Conservation (phyloP, 1,140 invertebrate species). For the Eueides isabella region DNA sequence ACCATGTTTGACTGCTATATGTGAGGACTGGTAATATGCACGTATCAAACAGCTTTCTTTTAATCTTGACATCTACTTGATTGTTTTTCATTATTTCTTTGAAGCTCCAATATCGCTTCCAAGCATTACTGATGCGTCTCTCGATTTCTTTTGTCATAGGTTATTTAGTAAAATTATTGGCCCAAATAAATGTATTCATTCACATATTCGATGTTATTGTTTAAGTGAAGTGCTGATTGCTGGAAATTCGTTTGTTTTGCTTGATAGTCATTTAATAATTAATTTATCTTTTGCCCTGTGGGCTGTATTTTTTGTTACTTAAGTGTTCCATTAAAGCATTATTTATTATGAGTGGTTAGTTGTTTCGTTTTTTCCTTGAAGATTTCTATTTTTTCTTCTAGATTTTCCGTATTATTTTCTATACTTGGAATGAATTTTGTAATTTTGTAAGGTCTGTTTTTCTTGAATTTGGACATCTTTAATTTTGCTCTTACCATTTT, state of each 20-base stretch:
- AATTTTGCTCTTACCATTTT: constrained; percentile 6
- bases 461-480: neutral
- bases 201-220: constrained; percentile 9
- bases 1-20: too few species aligned
- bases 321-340: constrained; percentile 12
- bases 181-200: neutral
- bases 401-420: too few species aligned
- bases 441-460: constrained; percentile 24
- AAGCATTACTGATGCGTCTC: too few species aligned
- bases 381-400: neutral
- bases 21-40: too few species aligned
- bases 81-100: constrained; percentile 4
- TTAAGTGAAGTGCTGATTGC: constrained; percentile 5
- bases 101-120: too few species aligned
- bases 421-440: constrained; percentile 3
- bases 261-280: neutral
- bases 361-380: constrained; percentile 9
- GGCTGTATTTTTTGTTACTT: neutral
- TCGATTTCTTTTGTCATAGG: too few species aligned
- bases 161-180: too few species aligned
- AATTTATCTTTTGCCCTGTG: constrained; percentile 2
- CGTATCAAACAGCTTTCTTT: neutral
- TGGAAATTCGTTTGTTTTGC: constrained; percentile 16
- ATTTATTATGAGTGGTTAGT: constrained; percentile 19
- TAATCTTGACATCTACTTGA: constrained; percentile 13